Evolutionary conservation across 2,797 vertebrate genomes (phyloP).

Genomic region (Adelosebastes latens): DNA sequence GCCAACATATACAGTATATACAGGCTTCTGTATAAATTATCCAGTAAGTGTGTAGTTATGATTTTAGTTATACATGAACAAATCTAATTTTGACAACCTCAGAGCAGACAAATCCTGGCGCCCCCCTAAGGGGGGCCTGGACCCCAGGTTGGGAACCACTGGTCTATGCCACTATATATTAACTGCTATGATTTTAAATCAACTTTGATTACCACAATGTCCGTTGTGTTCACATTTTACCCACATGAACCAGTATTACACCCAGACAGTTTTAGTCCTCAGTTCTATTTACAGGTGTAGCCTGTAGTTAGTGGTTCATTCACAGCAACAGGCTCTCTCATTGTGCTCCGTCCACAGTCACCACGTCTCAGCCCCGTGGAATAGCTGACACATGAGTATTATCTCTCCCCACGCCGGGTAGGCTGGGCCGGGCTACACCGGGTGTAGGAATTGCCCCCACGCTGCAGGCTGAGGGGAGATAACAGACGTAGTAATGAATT

Average conservation of each 20-base stretch:
- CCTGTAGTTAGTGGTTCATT: slow-evolving; percentile 73
- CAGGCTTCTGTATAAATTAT: too few relatives aligned
- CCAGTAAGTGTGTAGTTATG: too few relatives aligned
- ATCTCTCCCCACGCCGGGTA: slow-evolving; percentile 73
- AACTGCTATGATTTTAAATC: slow-evolving; percentile 16
- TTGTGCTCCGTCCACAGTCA: slow-evolving; percentile 58
- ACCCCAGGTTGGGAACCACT: neutral
- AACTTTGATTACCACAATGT: slow-evolving; percentile 21
- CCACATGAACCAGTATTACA: slow-evolving; percentile 25
- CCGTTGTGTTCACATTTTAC: slow-evolving; percentile 15
- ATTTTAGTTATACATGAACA: too few relatives aligned
- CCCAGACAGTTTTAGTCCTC: slow-evolving; percentile 40
- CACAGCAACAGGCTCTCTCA: slow-evolving; percentile 70
- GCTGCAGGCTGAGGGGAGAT: slow-evolving; percentile 86
- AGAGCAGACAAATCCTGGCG: too few relatives aligned
- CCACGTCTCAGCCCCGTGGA: slow-evolving; percentile 79
- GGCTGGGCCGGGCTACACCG: slow-evolving; percentile 74
- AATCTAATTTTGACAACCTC: too few relatives aligned
- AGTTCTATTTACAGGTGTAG: slow-evolving; percentile 72
- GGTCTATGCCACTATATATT: neutral
- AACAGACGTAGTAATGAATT: slow-evolving; percentile 90
- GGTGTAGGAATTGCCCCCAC: slow-evolving; percentile 83
- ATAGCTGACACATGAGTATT: slow-evolving; percentile 85
- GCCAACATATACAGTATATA: too few relatives aligned
- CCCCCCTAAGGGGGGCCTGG: too few relatives aligned